Evolutionary conservation across 2,888 invertebrate genomes (phyloP), one percentile per base, ranked within the genome.

Genomic region (Temnothorax ravouxi): DNA sequence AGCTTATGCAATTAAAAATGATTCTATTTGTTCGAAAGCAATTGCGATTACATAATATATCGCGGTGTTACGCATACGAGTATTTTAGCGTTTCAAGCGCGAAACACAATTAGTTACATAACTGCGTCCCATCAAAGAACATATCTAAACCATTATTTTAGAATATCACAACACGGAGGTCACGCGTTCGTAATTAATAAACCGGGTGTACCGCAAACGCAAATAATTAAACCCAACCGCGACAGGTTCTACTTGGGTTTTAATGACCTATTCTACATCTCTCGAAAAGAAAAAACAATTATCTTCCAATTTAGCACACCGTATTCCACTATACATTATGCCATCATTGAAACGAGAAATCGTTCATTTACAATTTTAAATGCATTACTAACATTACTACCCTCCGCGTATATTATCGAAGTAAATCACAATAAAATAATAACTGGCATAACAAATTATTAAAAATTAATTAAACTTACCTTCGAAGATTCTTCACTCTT

Each of bases 271-370:
- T 62, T 82, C 75, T 84, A 80, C 59, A 79, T 83, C 50, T 62
- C 82, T 67, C 29, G 9, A 38, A 74, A 62, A 71, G 61, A 38
- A 67, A 76, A 66, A 59, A 44, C 75, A 83, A 85, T 80, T 83
- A 84, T 47, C 81, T 82, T 56, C 38, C 11, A 50, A 64, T 76
- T 84, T 76, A 80, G 72, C 47, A 54, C 71, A 1, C 1, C 15
- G 25, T 13, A 38, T 54, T 67, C 67, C 13, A 54, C 9, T 18
- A 1, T 52, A 38, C 15, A 3, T 52, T 66, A 25, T 4, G 8
- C 13, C 54, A 69, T 77, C 67, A 69, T 56, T 50, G 15, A 0
- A 25, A 66, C 59, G 29, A 66, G 34, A 38, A 66, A 38, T 71
- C 38, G 1, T 21, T 76, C 4, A 54, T 67, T 41, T 67, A 13